Conservation (phyloP, 2,888 invertebrate species). For the Leptinotarsa juncta region DNA sequence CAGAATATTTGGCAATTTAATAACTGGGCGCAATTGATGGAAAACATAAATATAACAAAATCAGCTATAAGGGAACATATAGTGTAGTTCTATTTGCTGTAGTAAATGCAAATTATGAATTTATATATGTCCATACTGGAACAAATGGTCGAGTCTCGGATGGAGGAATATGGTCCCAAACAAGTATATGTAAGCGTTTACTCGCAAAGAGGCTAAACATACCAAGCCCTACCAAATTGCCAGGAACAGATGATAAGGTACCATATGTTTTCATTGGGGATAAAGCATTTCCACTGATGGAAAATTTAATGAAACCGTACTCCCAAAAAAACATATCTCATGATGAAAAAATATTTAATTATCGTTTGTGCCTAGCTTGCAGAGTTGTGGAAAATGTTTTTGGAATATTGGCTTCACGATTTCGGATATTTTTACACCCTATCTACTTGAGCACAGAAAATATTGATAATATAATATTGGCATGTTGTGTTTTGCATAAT, state of each 20-base stretch:
- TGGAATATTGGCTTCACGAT: constrained; percentile 34
- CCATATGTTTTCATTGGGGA: constrained; percentile 41
- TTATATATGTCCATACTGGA: constrained; percentile 49
- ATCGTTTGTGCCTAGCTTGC: neutral
- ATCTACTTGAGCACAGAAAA: constrained; percentile 28
- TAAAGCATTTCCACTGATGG: constrained; percentile 38
- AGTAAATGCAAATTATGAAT: constrained; percentile 52
- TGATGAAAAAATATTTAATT: neutral
- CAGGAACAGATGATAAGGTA: constrained; percentile 21
- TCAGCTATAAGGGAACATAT: constrained; percentile 27
- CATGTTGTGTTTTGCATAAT: constrained; percentile 38
- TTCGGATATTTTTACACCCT: constrained; percentile 25
- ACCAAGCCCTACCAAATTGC: constrained; percentile 20
- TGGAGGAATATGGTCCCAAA: constrained; percentile 46
- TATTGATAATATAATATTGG: constrained; percentile 21
- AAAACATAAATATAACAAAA: constrained; percentile 25
- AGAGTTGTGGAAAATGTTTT: constrained; percentile 38
- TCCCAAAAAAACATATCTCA: constrained; percentile 28
- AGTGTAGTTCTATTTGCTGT: constrained; percentile 25
- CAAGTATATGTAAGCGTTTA: constrained; percentile 39
- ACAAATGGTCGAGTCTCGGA: constrained; percentile 28
- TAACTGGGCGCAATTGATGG: constrained; percentile 17
- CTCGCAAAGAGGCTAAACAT: constrained; percentile 27
- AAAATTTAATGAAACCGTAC: constrained; percentile 39
- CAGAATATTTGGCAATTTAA: constrained; percentile 17